Conservation (phyloP, 2,888 invertebrate genomes). For the Cryptus armator region DNA sequence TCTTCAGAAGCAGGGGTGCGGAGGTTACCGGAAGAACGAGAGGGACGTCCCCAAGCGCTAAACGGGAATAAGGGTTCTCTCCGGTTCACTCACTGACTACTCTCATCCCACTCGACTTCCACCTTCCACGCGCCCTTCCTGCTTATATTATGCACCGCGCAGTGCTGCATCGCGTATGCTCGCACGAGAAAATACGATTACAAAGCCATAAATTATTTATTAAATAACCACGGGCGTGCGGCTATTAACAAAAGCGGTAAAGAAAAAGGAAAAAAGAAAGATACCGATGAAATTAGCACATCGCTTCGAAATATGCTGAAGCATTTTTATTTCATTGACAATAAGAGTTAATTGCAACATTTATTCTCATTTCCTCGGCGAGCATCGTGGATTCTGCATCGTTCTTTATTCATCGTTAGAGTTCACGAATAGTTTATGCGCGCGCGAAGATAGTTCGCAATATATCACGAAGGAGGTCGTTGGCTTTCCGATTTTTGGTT, state of each 20-base stretch:
- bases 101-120: constrained; percentile 21
- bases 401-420: not conserved
- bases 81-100: constrained; percentile 37
- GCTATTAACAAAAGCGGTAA: not conserved
- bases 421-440: not conserved
- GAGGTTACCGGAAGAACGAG: constrained; percentile 16
- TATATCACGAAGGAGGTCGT: not conserved
- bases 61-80: constrained; percentile 49
- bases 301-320: not conserved
- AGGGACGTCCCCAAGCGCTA: constrained; percentile 43
- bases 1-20: constrained; percentile 21
- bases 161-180: not conserved
- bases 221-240: not conserved
- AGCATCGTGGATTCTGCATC: not conserved
- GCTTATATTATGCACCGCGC: constrained; percentile 1
- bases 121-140: constrained; percentile 1
- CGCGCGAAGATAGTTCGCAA: not conserved
- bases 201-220: constrained; percentile 1
- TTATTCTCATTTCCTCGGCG: not conserved
- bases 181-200: not conserved
- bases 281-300: not conserved
- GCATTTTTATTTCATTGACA: not conserved
- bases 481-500: not conserved
- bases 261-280: not conserved
- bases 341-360: not conserved